Evolutionary conservation across 1,140 invertebrate species (phyloP), one percentile per base, ranked within the genome.

Genomic region (Drepana arcuata): DNA sequence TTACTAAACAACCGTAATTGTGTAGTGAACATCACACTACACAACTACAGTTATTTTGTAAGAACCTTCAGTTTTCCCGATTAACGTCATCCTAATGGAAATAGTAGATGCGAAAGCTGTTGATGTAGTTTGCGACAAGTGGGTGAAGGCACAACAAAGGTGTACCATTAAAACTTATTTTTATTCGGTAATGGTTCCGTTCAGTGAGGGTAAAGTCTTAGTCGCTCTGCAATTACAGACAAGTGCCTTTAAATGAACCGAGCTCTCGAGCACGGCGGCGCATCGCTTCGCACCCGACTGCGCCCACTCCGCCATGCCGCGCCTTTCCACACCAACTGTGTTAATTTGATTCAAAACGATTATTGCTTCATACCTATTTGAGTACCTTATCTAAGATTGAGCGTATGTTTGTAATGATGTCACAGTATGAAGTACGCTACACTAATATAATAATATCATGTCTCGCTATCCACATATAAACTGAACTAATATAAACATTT

Each of bases 211-310:
- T 63, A 61, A 50, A 70, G 68, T 74, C 77, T 81, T 78, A 74
- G 73, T 70, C 63, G 63, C 61, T 73, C 61, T 73, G 71, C 74
- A 82, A 82, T 82, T 82, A 82, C 65, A 68, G 70, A 75, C 70
- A 75, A 82, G 74, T 71, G 74, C 59, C 70, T 82, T 74, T 72
- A 82, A 82, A 79, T 82, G 77, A 82, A 79, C 64, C 64, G 57
- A 74, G 69, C 74, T 59, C 78, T 82, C 74, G 64, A 82, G 74
- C 77, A 81, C 77, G 77, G 64, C 71, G 72, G 64, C 71, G 72
- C 77, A 72, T 72, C 73, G 69, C 61, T 66, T 73, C 61, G 63
- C 69, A 72, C 64, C 68, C 62, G 62, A 60, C 60, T 66, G 69
- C 61, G 54, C 60, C 57, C 66, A 65, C 58, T 67, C 56, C 53